A percentile compares a stretch with the other conserved stretches of the same genome.
Evolutionary conservation across 2,797 vertebrate species (phyloP).

Genomic region (Luscinia luscinia): DNA sequence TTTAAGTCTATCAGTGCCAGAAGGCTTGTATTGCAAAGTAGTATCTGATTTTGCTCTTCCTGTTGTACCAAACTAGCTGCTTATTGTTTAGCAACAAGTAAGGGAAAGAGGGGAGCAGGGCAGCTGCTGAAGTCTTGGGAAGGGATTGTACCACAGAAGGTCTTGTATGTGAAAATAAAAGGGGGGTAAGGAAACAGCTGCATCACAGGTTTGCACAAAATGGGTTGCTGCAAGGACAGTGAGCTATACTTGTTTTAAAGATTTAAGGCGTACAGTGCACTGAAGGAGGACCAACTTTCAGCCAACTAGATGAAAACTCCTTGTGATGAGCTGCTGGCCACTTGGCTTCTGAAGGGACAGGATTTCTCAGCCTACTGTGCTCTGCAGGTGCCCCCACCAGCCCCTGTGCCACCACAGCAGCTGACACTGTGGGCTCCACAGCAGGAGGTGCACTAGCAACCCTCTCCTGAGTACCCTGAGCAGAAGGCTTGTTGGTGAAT

Average conservation of each 20-base stretch:
- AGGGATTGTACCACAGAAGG: neutral
- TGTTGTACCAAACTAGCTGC: neutral
- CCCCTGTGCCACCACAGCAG: neutral
- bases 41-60: neutral
- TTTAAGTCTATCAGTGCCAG: neutral
- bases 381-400: neutral
- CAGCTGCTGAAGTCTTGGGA: neutral
- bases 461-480: neutral
- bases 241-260: neutral
- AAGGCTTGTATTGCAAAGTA: neutral
- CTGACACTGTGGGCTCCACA: rapidly evolving
- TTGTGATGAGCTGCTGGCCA: neutral
- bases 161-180: neutral
- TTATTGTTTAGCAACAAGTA: neutral
- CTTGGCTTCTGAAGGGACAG: neutral
- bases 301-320: neutral
- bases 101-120: neutral
- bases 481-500: neutral
- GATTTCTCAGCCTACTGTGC: neutral
- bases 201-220: neutral
- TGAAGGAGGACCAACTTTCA: neutral
- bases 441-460: too few species aligned
- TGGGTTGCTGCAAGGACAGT: rapidly evolving
- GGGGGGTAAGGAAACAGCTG: neutral
- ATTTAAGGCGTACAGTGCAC: neutral